Conservation (phyloP, 2,797 vertebrate species). For the Tragopan temminckii region DNA sequence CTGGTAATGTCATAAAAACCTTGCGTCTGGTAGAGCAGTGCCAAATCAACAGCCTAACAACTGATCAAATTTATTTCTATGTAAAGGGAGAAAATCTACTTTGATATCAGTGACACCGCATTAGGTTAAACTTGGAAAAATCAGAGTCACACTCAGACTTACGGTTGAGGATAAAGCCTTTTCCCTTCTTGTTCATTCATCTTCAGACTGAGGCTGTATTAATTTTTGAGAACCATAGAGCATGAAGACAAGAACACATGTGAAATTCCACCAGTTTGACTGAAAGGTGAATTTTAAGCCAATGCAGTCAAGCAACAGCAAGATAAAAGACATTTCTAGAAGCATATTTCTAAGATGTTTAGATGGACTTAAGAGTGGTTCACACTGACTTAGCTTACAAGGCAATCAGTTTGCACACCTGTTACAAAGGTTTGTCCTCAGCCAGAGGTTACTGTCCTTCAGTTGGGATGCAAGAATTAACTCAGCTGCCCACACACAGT, state of each 20-base stretch:
- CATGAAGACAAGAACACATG: not conserved
- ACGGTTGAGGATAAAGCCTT: not conserved
- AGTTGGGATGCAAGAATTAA: not conserved
- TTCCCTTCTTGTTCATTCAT: not conserved
- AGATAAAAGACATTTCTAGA: not conserved
- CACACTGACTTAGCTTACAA: not conserved
- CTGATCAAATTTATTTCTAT: conserved; percentile 7
- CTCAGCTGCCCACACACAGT: not conserved
- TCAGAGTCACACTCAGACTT: not conserved
- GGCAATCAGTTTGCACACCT: not conserved
- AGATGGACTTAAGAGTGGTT: not conserved
- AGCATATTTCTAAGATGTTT: not conserved
- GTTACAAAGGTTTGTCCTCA: conserved; percentile 12
- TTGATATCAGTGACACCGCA: not conserved
- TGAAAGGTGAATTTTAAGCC: conserved; percentile 13
- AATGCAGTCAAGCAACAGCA: not conserved
- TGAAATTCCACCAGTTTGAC: not conserved
- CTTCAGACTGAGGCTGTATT: not conserved
- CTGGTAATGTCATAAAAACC: conserved; percentile 58
- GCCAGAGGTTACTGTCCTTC: not conserved
- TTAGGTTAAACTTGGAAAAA: not conserved
- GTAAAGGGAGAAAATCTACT: not conserved
- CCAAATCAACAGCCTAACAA: conserved; percentile 6
- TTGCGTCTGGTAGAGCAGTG: conserved; percentile 29
- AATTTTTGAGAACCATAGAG: not conserved